phyloP scores from a whole-genome alignment of 2,113 vertebrate genomes.

The Empidonax traillii region DNA sequence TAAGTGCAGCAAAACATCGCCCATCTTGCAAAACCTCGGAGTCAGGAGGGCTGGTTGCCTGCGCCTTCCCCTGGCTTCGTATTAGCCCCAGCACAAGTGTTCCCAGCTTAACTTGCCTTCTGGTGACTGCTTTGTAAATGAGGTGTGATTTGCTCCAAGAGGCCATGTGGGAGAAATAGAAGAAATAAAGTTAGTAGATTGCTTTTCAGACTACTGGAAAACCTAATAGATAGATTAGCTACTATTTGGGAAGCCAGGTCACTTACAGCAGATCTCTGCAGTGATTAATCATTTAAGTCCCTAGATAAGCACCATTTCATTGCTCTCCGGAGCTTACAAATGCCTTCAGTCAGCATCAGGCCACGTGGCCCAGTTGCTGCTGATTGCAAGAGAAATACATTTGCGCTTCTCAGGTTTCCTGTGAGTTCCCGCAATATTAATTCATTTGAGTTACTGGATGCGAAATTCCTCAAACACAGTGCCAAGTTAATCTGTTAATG shows the following conservation, averaged over 20 bases:
- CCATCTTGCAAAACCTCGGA: fast-evolving
- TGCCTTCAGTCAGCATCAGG: fast-evolving
- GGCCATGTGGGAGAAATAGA: neutral
- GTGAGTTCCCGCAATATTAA: neutral
- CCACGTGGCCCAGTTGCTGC: fast-evolving
- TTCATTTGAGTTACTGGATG: neutral
- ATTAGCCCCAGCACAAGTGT: neutral
- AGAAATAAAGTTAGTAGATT: neutral
- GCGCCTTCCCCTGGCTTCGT: neutral
- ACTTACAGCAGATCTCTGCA: neutral
- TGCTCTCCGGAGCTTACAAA: neutral
- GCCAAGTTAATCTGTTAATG: neutral
- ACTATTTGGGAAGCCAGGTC: neutral
- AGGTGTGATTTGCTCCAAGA: neutral
- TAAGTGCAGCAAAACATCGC: fast-evolving
- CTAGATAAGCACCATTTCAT: neutral
- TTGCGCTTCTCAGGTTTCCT: neutral
- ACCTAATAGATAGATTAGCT: neutral
- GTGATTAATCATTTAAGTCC: neutral
- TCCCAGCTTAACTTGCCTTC: neutral
- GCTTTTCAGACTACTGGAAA: neutral
- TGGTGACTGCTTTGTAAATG: fast-evolving
- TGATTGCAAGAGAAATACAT: neutral
- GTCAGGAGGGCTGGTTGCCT: neutral
- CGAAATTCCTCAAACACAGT: neutral